Evolutionary conservation across 2,888 invertebrate genomes (phyloP), one percentile per base, ranked within the genome.

Genomic region (Drosophila engyochracea): DNA sequence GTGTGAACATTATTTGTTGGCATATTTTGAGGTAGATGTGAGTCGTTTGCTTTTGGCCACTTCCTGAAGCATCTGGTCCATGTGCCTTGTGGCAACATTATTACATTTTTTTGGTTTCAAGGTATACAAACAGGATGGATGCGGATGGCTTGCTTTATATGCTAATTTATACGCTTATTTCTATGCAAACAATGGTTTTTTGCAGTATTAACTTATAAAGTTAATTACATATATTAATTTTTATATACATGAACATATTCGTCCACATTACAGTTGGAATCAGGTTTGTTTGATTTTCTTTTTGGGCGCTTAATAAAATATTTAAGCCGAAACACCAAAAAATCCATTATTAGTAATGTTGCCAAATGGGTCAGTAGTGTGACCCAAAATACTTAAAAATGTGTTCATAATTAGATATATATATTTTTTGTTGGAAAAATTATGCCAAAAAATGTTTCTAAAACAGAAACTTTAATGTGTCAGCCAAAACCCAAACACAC

Each of bases 1-100:
- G 86, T 89, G 89, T 83, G 84, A 86, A 86, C 72, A 81, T 90
- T 79, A 83, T 81, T 86, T 86, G 74, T 63, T 73, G 77, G 75
- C 68, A 74, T 73, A 74, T 85, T 90, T 88, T 63, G 66, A 75
- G 85, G 77, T 74, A 75, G 68, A 76, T 55, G 70, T 73, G 31
- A 57, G 5, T 55, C 54, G 59, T 37, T 55, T 16, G 44, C 47
- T 41, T 55, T 22, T n/a, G 61, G 31, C 79, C 61, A 62, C 30
- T 70, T 63, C 52, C 16, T 31, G 30, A 16, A 57, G 57, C 74
- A 88, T 61, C 87, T 79, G 79, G 52, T 57, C 54, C 54, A 53
- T 44, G 14, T 53, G 57, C 44, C 33, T 49, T 28, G 51, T 53
- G 51, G 19, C 35, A 54, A 70, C 33, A 51, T 51, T 74, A 59